Percentiles rank a stretch among this genome's conserved stretches.
These are phyloP conservation scores for Hippocampus guttulatus DNA, from an alignment of 2,113 vertebrate species.

Conservation along the genomic window DNA sequence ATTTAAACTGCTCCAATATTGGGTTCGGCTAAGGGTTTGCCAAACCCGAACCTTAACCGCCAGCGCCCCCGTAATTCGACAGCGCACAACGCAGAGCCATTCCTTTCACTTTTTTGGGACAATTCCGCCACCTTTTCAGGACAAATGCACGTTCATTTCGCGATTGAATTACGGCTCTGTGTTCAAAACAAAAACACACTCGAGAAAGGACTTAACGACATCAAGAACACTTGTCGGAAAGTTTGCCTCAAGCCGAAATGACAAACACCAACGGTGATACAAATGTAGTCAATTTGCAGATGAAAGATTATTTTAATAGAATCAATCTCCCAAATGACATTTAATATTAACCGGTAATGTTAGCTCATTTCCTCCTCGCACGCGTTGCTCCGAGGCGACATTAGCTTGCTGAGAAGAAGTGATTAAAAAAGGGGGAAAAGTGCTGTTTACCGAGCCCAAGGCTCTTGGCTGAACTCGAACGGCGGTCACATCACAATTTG, in stretches of 20 bases:
- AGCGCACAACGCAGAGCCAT: too few relatives aligned
- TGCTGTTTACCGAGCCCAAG: conserved; percentile 4
- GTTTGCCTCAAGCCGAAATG: background rate
- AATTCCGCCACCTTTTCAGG: too few relatives aligned
- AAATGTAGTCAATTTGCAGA: background rate
- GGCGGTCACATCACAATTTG: conserved; percentile 47
- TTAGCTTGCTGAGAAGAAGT: background rate
- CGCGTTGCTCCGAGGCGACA: background rate
- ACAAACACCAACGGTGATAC: background rate
- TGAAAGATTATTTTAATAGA: background rate
- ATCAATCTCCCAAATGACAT: background rate
- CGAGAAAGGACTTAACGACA: background rate
- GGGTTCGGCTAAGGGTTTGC: too few relatives aligned
- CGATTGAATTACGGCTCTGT: background rate
- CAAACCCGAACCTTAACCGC: too few relatives aligned
- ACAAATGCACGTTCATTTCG: background rate
- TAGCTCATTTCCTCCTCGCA: background rate
- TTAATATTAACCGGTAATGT: background rate
- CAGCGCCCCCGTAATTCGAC: too few relatives aligned
- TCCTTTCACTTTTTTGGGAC: too few relatives aligned
- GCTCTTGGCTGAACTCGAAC: conserved; percentile 12
- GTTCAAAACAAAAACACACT: background rate
- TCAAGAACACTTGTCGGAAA: background rate
- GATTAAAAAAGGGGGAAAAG: background rate
- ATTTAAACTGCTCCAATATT: too few relatives aligned